These are phyloP conservation scores for Triplophysa yarkandensis DNA, from an alignment of 2,797 vertebrate species.

Conservation along the genomic window DNA sequence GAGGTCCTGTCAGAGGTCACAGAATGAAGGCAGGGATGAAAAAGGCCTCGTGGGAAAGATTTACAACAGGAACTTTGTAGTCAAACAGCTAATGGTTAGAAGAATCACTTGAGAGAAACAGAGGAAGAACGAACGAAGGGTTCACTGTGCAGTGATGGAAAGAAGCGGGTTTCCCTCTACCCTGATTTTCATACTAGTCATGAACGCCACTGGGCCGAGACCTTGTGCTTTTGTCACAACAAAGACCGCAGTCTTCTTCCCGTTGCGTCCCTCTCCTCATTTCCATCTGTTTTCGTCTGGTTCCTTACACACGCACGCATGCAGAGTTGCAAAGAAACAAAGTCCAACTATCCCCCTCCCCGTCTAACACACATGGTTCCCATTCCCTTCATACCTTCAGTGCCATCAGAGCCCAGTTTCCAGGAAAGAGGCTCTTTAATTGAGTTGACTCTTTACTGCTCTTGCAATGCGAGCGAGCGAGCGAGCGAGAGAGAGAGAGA, in stretches of 20 bases:
- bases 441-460: conserved; percentile 82
- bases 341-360: conserved; percentile 47
- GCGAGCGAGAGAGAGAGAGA: conserved; percentile 26
- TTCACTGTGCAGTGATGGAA: neutral
- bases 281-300: conserved; percentile 9
- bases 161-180: conserved; percentile 6
- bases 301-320: neutral
- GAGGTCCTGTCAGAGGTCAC: conserved; percentile 35
- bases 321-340: conserved; percentile 21
- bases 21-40: conserved; percentile 44
- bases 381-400: conserved; percentile 82
- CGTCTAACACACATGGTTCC: conserved; percentile 71
- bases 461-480: conserved; percentile 65
- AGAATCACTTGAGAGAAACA: conserved; percentile 33
- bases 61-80: conserved; percentile 53
- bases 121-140: neutral
- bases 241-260: conserved; percentile 13
- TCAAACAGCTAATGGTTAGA: conserved; percentile 59
- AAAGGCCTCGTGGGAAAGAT: conserved; percentile 54
- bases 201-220: conserved; percentile 10
- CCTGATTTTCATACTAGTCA: conserved; percentile 27
- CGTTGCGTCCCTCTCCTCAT: conserved; percentile 11
- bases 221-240: conserved; percentile 19
- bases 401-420: conserved; percentile 78
- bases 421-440: conserved; percentile 84